Percentiles rank a stretch among this genome's conserved stretches.
Conservation (phyloP, 2,113 vertebrate species). For the Menura novaehollandiae region DNA sequence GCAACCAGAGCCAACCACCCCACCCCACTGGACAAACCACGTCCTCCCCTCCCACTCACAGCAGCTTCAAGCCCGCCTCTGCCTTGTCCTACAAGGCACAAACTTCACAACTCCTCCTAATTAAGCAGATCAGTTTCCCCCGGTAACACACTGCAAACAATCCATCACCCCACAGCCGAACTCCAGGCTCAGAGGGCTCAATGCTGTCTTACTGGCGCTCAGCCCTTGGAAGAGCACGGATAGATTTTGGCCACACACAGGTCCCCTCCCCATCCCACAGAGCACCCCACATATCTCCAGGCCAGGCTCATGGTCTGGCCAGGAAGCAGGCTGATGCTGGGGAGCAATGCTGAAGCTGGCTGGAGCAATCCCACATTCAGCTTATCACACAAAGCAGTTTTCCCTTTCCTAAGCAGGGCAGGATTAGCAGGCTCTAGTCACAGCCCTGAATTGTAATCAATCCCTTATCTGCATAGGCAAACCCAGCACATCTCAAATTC, state of each 20-base stretch:
- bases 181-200: neutral
- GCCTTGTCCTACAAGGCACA: rapidly evolving
- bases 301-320: neutral
- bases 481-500: neutral
- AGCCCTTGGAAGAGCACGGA: neutral
- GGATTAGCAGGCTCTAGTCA: conserved; percentile 55
- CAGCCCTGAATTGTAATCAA: conserved; percentile 27
- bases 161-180: neutral
- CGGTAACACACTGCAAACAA: neutral
- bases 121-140: neutral
- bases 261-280: neutral
- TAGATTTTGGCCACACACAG: neutral
- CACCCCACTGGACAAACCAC: neutral
- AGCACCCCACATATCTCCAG: neutral
- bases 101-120: neutral
- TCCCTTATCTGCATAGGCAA: conserved; percentile 16
- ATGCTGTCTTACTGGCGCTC: neutral
- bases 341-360: neutral
- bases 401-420: conserved; percentile 40
- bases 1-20: neutral
- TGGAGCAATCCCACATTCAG: neutral
- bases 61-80: neutral
- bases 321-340: neutral
- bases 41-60: neutral
- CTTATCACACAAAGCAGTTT: conserved; percentile 44